These are phyloP conservation scores for Bergia puertoricense DNA, from an alignment of 92 coral and sea anemone genomes.

Conservation along the genomic window DNA sequence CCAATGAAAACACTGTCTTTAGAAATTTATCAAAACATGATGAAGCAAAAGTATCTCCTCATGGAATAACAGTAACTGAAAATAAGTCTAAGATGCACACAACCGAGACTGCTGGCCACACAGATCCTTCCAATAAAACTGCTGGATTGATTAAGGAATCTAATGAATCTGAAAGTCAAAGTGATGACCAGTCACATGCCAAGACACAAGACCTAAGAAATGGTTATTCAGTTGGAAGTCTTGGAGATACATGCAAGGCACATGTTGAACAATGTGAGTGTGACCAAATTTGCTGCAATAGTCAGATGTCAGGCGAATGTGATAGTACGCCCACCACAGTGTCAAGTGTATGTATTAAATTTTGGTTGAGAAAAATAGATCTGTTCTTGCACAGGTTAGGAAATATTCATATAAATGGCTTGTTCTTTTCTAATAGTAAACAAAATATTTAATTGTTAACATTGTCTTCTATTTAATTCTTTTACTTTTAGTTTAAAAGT, in stretches of 20 bases:
- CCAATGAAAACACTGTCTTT: background rate
- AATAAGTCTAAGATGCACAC: background rate
- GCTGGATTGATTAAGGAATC: background rate
- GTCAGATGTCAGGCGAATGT: background rate
- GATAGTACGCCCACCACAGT: background rate
- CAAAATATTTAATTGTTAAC: no score
- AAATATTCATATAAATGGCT: no score
- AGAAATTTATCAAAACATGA: background rate
- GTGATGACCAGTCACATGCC: background rate
- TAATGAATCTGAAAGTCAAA: background rate
- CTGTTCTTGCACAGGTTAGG: background rate
- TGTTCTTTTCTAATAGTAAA: no score
- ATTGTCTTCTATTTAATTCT: no score
- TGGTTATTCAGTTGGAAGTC: background rate
- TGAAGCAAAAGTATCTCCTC: background rate
- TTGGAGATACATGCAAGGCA: conserved; percentile 22
- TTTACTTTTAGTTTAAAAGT: no score
- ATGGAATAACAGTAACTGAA: background rate
- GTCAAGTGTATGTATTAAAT: background rate
- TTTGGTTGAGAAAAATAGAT: background rate
- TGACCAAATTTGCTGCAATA: background rate
- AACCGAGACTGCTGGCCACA: background rate
- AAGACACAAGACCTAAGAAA: background rate
- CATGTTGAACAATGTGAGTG: conserved; percentile 38
- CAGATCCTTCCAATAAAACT: background rate